Conservation (phyloP, 37 sponge, comb jelly and placozoan species). For the Tethya wilhelma region DNA sequence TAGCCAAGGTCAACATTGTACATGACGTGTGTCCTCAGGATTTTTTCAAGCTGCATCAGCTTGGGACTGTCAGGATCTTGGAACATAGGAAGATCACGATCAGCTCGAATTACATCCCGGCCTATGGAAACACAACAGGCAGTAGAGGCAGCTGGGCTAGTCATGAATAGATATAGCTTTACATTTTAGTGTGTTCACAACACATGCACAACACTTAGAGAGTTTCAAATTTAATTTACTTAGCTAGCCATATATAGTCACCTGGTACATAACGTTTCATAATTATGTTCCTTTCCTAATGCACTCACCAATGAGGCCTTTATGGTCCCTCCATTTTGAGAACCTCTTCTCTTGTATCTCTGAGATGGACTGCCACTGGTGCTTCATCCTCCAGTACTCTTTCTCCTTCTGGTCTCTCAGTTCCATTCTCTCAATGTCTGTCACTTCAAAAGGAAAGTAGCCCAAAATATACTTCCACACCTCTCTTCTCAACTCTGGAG, state of each 20-base stretch:
- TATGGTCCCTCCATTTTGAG: constrained; percentile 49
- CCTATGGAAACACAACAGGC: no score
- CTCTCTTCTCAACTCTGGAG: constrained; percentile 64
- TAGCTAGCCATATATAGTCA: no score
- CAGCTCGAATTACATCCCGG: constrained; percentile 94
- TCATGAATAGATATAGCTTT: no score
- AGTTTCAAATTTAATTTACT: no score
- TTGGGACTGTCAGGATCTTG: constrained; percentile 55
- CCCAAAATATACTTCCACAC: constrained; percentile 92
- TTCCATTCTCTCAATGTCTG: constrained; percentile 78
- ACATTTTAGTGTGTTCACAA: no score
- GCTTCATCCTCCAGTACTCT: constrained; percentile 81
- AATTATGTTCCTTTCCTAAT: no score
- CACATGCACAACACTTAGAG: no score
- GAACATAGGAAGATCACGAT: constrained; percentile 66
- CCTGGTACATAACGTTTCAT: no score
- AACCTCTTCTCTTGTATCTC: constrained; percentile 70
- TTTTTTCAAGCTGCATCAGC: constrained; percentile 79
- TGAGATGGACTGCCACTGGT: constrained; percentile 85
- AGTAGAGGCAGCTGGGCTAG: no score
- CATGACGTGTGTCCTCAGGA: constrained; percentile 90
- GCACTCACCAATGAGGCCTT: constrained; percentile 67
- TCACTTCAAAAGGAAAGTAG: constrained; percentile 61
- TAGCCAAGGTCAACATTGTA: constrained; percentile 99
- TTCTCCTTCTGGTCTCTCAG: constrained; percentile 53